These are phyloP conservation scores for Scleropages formosus DNA, from an alignment of 2,797 vertebrate genomes.

Conservation along the genomic window DNA sequence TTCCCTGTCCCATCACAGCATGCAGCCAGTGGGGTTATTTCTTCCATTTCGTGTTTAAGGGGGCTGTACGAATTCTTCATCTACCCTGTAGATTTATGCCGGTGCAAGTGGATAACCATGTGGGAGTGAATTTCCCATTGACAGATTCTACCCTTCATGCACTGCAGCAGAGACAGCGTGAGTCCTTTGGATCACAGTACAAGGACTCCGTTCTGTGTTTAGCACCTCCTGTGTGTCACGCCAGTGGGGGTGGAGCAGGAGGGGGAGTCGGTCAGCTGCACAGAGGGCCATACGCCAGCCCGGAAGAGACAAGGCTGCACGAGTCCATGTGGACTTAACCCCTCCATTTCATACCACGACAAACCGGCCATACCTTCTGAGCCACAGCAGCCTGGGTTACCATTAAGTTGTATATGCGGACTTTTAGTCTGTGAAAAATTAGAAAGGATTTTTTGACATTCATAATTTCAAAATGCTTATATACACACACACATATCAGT, in stretches of 20 bases:
- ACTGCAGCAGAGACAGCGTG: neutral
- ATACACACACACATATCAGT: too few species aligned
- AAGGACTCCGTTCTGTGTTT: neutral
- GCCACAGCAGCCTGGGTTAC: too few species aligned
- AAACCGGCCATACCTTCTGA: conserved; percentile 51
- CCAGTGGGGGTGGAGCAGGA: neutral
- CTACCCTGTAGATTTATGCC: neutral
- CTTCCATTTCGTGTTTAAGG: too few species aligned
- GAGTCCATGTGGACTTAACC: conserved; percentile 68
- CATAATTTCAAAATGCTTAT: too few species aligned
- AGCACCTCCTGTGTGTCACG: too few species aligned
- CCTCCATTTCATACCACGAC: conserved; percentile 69
- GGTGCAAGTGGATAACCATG: neutral
- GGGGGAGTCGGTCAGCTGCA: conserved; percentile 27
- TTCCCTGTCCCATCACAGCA: too few species aligned
- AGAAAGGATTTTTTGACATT: too few species aligned
- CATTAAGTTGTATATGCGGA: too few species aligned
- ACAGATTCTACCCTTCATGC: neutral
- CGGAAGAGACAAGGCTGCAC: conserved; percentile 68
- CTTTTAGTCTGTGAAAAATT: too few species aligned
- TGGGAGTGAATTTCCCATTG: neutral
- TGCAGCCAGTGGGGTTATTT: too few species aligned
- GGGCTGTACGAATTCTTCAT: too few species aligned
- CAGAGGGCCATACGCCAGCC: conserved; percentile 55
- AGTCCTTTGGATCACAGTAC: too few species aligned